A percentile compares a stretch with the other conserved stretches of the same genome.
Conservation (phyloP, 2,797 vertebrate species). For the Scarus forsteni region DNA sequence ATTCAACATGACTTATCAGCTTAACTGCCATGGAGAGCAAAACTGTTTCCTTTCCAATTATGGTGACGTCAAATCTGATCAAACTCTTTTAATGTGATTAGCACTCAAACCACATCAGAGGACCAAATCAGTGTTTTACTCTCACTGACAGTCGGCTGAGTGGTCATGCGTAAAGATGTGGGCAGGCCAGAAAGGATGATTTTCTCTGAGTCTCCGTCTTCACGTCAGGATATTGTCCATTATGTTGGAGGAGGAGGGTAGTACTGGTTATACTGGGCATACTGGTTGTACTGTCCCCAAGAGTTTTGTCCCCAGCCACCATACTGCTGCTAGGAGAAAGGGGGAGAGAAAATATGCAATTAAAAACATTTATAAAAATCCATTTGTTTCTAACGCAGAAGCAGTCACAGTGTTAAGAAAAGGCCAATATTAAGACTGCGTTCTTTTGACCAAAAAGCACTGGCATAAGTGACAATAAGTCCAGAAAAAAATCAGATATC, state of each 20-base stretch:
- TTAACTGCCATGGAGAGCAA: conserved; percentile 37
- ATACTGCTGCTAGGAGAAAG: conserved; percentile 83
- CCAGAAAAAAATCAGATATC: no score
- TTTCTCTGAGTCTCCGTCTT: conserved; percentile 55
- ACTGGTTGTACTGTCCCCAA: conserved; percentile 91
- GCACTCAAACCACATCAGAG: conserved; percentile 38
- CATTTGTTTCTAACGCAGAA: no score
- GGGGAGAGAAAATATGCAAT: background rate
- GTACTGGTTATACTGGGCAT: conserved; percentile 94
- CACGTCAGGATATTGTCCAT: conserved; percentile 62
- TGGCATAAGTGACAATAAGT: no score
- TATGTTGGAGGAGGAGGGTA: conserved; percentile 95
- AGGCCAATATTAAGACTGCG: no score
- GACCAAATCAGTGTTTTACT: conserved; percentile 31
- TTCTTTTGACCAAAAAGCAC: no score
- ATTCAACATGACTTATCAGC: conserved; percentile 38
- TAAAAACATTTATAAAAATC: no score
- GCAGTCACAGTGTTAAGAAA: no score
- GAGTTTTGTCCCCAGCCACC: conserved; percentile 92
- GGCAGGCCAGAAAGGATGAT: conserved; percentile 54
- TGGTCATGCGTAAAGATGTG: conserved; percentile 33
- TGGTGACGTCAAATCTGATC: conserved; percentile 23
- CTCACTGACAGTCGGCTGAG: conserved; percentile 27
- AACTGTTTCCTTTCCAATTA: conserved; percentile 30
- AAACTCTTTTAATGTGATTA: conserved; percentile 39